These are phyloP conservation scores for Steatocranus sp. DNA, from an alignment of 2,797 vertebrate genomes.

Conservation along the genomic window DNA sequence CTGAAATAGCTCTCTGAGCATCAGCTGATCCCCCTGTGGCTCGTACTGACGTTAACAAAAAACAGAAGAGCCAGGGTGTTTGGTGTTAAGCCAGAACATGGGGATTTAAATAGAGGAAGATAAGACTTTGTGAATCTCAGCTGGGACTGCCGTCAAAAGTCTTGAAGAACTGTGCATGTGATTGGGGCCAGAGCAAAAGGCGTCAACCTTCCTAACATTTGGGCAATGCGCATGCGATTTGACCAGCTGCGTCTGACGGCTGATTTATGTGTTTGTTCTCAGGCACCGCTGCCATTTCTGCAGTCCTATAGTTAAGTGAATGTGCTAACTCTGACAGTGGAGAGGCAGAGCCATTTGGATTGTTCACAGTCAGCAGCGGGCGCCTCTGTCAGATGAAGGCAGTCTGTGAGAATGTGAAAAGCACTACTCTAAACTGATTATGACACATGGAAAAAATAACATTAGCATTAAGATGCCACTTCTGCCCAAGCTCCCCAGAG, in stretches of 20 bases:
- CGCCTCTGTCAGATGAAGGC: neutral
- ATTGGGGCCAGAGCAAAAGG: conserved; percentile 5
- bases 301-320: neutral
- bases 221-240: neutral
- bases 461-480: neutral
- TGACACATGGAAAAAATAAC: neutral
- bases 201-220: neutral
- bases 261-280: neutral
- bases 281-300: neutral
- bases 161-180: neutral
- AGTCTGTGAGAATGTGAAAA: neutral
- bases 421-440: neutral
- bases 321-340: neutral
- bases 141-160: neutral
- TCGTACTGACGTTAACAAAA: conserved; percentile 2
- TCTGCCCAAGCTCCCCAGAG: neutral
- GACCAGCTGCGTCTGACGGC: neutral
- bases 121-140: conserved; percentile 1
- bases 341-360: neutral
- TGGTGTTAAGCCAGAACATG: conserved; percentile 5
- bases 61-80: conserved; percentile 1
- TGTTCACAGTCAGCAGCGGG: neutral
- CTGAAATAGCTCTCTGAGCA: conserved; percentile 44
- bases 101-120: conserved; percentile 38
- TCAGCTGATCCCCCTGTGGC: conserved; percentile 39